Evolutionary conservation across 2,888 invertebrate species (phyloP).

Genomic region (Apocheima hispidaria): DNA sequence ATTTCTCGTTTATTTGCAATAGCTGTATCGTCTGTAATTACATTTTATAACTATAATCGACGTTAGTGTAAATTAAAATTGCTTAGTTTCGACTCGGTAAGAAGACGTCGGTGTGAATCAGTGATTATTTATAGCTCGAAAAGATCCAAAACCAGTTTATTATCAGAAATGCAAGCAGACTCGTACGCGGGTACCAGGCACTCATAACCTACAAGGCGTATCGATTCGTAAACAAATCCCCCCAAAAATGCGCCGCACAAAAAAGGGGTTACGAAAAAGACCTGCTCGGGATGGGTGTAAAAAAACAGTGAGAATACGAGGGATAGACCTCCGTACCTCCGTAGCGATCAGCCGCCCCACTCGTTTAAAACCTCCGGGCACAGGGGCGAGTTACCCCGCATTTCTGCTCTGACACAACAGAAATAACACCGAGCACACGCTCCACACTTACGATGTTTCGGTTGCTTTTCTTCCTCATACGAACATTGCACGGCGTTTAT

Average conservation of each 20-base stretch:
- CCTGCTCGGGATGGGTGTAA: slow-evolving; percentile 71
- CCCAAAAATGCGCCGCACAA: slow-evolving; percentile 75
- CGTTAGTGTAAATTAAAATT: slow-evolving; percentile 30
- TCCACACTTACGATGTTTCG: slow-evolving; percentile 84
- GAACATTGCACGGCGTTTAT: slow-evolving; percentile 85
- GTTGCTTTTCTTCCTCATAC: slow-evolving; percentile 86
- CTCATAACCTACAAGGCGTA: slow-evolving; percentile 73
- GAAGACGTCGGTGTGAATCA: slow-evolving; percentile 42
- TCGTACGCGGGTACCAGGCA: slow-evolving; percentile 59
- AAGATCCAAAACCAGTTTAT: slow-evolving; percentile 47
- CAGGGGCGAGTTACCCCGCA: slow-evolving; percentile 78
- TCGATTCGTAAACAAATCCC: slow-evolving; percentile 77
- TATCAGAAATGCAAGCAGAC: slow-evolving; percentile 51
- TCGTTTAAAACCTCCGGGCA: slow-evolving; percentile 70
- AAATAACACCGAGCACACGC: slow-evolving; percentile 72
- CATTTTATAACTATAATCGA: slow-evolving; percentile 27
- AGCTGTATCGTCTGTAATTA: slow-evolving; percentile 30
- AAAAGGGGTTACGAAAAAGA: slow-evolving; percentile 79
- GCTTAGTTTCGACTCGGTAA: slow-evolving; percentile 29
- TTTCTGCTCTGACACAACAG: slow-evolving; percentile 74
- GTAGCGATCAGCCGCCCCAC: slow-evolving; percentile 76
- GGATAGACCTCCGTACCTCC: slow-evolving; percentile 83
- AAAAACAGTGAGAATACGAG: slow-evolving; percentile 79
- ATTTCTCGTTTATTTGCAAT: slow-evolving; percentile 47
- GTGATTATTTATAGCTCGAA: slow-evolving; percentile 44